phyloP scores from a whole-genome alignment of 1,140 invertebrate genomes.

The Lordiphosa stackelbergi region DNA sequence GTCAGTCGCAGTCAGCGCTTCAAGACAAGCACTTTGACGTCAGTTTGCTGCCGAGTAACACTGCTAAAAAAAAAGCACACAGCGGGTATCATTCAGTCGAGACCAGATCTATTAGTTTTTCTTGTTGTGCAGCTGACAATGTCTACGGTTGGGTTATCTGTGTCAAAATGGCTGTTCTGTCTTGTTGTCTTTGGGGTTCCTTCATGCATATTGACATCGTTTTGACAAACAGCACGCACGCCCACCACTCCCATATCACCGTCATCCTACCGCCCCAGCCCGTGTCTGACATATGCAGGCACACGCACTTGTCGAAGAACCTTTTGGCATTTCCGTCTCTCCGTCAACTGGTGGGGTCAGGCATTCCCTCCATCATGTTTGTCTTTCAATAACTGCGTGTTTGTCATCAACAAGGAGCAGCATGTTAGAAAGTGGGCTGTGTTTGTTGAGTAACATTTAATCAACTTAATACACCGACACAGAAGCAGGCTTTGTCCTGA shows the following conservation, averaged over 20 bases:
- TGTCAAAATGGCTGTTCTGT: constrained; percentile 50
- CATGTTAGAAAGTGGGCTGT: constrained; percentile 28
- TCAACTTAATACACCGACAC: constrained; percentile 57
- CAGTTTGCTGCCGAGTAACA: no score
- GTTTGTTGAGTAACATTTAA: constrained; percentile 59
- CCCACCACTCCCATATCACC: constrained; percentile 25
- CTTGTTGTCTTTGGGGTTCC: constrained; percentile 18
- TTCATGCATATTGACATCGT: constrained; percentile 62
- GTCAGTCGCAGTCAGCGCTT: no score
- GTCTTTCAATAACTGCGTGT: constrained; percentile 64
- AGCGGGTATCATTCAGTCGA: no score
- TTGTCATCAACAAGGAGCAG: constrained; percentile 1
- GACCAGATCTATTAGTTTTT: no score
- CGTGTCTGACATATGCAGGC: constrained; percentile 42
- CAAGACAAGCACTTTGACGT: no score
- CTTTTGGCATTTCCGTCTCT: constrained; percentile 62
- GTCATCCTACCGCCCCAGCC: constrained; percentile 3
- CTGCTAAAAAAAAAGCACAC: no score
- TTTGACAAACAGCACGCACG: constrained; percentile 52
- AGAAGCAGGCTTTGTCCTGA: constrained; percentile 38
- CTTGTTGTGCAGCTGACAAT: no score
- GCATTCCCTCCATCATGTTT: constrained; percentile 35
- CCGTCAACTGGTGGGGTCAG: constrained; percentile 18
- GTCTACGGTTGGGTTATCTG: constrained; percentile 35
- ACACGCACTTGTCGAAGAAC: constrained; percentile 50